Base-by-base conservation (phyloP, 2,113 vertebrate species). In the Mungos mungo region DNA sequence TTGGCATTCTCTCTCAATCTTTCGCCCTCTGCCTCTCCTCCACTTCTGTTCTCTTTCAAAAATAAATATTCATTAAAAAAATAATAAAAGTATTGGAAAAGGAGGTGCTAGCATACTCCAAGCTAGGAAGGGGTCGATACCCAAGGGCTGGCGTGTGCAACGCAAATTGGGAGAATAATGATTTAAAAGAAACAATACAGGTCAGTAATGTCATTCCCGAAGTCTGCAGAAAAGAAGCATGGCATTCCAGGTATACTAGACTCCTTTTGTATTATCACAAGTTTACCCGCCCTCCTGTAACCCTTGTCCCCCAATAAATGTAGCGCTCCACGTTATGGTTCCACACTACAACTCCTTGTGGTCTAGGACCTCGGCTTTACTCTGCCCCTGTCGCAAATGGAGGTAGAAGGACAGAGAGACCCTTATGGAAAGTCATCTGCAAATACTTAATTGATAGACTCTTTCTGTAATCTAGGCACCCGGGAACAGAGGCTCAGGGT, bases 31-130 rank as follows among this genome's bases (percentile, higher is more conserved):
- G 57, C 57, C 57, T 23, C 21, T 60, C 57, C 57, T 23, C 19
- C 19, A 60, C 57, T 60, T 9, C 2, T 60, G 21, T 23, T 60
- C 57, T 60, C 57, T 60, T 21, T 60, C 8, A 25, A 60, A 23
- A 60, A 54, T 54, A 54, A 54, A 60, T 23, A 60, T 60, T 31
- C 21, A 60, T 57, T 57, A 13, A 54, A 54, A 23, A 60, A 60
- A 81, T 94, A 45, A 71, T 35, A 85, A 96, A 90, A 79, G 57
- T 60, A 60, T 47, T 94, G 35, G 63, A 79, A 81, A 90, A 77
- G 18, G 47, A 88, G 35, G 35, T 76, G 31, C 18, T 66, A 47
- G 63, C 12, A 60, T 41, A 63, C 1, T 72, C n/a, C 79, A 79
- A 50, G 72, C 50, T 74, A 52, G 29, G n/a, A 52, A 76, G 11